phyloP scores from a whole-genome alignment of 2,113 vertebrate species.

The Hyaena hyaena region DNA sequence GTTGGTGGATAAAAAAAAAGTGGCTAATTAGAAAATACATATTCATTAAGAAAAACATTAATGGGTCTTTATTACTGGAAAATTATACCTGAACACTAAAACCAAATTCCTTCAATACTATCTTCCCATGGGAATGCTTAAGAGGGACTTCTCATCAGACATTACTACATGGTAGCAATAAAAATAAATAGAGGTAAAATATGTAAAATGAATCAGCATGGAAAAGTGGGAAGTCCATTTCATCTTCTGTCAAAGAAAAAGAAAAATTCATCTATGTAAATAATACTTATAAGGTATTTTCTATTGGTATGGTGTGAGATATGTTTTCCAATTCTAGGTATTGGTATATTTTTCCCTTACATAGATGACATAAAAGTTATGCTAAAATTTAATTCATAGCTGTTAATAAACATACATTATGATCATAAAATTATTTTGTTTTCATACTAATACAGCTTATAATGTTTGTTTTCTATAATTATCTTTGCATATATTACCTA shows the following conservation, averaged over 20 bases:
- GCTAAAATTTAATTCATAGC: constrained; percentile 6
- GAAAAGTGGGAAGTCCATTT: background rate
- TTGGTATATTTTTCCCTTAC: background rate
- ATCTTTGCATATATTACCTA: background rate
- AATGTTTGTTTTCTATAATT: background rate
- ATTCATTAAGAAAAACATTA: constrained; percentile 3
- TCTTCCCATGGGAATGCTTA: background rate
- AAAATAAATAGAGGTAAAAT: background rate
- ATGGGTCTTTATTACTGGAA: constrained; percentile 7
- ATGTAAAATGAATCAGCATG: background rate
- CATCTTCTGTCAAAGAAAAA: background rate
- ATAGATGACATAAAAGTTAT: background rate
- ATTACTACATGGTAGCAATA: background rate
- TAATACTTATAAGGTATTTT: constrained; percentile 38
- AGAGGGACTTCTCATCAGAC: background rate
- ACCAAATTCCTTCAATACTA: background rate
- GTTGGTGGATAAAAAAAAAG: background rate
- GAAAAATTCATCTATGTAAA: constrained; percentile 21
- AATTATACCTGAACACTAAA: background rate
- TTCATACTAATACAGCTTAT: background rate
- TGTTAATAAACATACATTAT: background rate
- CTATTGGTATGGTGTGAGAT: background rate
- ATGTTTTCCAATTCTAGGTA: background rate
- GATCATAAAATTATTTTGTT: background rate
- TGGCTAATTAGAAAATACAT: constrained; percentile 25